Conservation (phyloP, 92 coral and sea anemone species). For the Epizoanthus rinbou region DNA sequence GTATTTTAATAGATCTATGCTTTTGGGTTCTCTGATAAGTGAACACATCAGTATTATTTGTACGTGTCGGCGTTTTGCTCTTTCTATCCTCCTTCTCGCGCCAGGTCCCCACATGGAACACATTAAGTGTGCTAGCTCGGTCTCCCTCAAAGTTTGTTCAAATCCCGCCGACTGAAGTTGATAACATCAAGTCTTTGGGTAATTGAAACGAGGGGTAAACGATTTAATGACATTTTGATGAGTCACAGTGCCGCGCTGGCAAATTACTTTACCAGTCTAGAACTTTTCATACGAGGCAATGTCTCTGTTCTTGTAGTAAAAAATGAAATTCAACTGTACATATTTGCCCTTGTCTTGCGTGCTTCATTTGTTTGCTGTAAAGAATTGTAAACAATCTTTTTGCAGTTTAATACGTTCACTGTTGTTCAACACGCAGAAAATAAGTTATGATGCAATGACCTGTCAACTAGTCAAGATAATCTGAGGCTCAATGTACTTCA, state of each 20-base stretch:
- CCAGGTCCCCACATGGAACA: slow-evolving; percentile 39
- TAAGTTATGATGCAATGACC: neutral
- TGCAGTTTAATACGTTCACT: neutral
- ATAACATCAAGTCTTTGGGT: slow-evolving; percentile 37
- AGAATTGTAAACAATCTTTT: neutral
- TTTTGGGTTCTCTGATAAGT: no score
- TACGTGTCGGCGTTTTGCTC: slow-evolving; percentile 40
- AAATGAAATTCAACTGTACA: neutral
- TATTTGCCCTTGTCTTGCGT: neutral
- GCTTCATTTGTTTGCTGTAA: no score
- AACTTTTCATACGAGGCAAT: no score
- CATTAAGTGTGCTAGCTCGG: slow-evolving; percentile 16
- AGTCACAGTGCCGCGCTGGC: slow-evolving; percentile 40
- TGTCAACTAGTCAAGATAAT: slow-evolving; percentile 6
- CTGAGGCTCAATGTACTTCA: neutral
- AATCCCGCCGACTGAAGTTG: slow-evolving; percentile 42
- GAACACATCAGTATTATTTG: neutral
- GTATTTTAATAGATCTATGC: no score
- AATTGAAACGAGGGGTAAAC: slow-evolving; percentile 46
- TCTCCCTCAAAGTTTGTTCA: slow-evolving; percentile 48
- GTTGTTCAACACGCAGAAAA: neutral
- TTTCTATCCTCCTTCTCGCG: slow-evolving; percentile 9
- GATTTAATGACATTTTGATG: slow-evolving; percentile 44
- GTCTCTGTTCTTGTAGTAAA: neutral
- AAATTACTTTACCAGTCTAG: slow-evolving; percentile 21